Base-by-base conservation (phyloP, 2,888 invertebrate genomes). In the Netelia melanura region DNA sequence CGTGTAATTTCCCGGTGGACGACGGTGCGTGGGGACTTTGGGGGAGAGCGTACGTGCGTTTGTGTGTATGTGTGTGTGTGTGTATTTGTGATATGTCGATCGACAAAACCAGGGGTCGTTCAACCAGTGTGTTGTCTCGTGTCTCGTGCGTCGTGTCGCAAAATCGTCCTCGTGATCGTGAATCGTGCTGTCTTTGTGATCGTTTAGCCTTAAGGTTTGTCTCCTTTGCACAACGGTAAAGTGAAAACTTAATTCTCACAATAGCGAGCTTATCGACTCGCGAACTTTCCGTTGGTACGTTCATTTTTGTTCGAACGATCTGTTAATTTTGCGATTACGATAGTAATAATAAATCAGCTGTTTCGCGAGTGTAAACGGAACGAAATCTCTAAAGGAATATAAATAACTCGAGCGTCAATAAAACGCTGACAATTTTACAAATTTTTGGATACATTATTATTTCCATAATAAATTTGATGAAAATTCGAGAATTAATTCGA, bases 91-190 rank as follows among this genome's bases (percentile, higher is more conserved):
- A 78, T 81, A 84, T 86, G 83, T 81, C 81, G 90, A 91, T 90
- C 91, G 88, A 87, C 80, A 72, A 67, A 80, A 75, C 83, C 80
- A 87, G 83, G 92, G 90, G 91, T 90, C 91, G 92, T 90, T 92
- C 91, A 92, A 91, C 91, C 92, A 92, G 92, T 92, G 91, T 92
- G 85, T 85, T 92, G 92, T 92, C 89, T 91, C 91, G 92, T 92
- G 91, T 91, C 89, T 92, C 91, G 90, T 91, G 88, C 90, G 89
- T 89, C 88, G 89, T 90, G 91, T 90, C 90, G 91, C 90, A 89
- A 67, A 75, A 52, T 86, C 86, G 91, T 91, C 88, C 89, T 90
- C 90, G 91, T 92, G 89, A 90, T 90, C 90, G 91, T 91, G 88
- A 89, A 90, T 30, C 89, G 90, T 91, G 87, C 88, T 89, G 91